Evolutionary conservation across 2,797 vertebrate species (phyloP), one percentile per base, ranked within the genome.

Genomic region (Platalea minor): DNA sequence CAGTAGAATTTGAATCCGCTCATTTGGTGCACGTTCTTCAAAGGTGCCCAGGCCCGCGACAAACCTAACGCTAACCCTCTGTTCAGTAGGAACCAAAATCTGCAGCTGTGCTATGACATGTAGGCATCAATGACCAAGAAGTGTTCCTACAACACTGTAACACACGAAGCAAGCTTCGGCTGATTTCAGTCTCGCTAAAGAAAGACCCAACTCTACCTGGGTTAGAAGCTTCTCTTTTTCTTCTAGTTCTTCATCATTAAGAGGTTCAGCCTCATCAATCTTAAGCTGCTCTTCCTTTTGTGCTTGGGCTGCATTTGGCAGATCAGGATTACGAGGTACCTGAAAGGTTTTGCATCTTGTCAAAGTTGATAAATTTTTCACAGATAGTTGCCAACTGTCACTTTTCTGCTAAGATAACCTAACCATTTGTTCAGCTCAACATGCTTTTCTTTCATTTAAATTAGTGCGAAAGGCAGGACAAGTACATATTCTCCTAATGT

Each of bases 201-300:
- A 67, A 43, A 72, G 46, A 67, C 37, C 5, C 74, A 59, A 65
- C 43, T 51, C 4, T 97, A 99, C 99, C 99, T 99, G 99, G 24
- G 99, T 99, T 61, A 99, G 97, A 61, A 99, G 98, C 83, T 99
- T 99, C 96, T 99, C 99, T 96, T 99, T 99, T 97, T 99, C 99
- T 94, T 99, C 99, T 81, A 99, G 97, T 35, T 99, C 99, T 94
- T 99, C 99, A 76, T 99, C 99, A 67, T 99, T 99, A 18, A 99
- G 99, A 10, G 99, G 99, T 83, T 99, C 99, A 1, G 99, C 99
- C 96, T 99, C 99, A 64, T 99, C 99, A 18, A 99, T 99, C 98
- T 99, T 99, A 10, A 98, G 98, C 95, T 99, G 99, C 84, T 99
- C 99, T 97, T 99, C 99, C 96, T 99, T 99, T 94, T 99, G 99